Base-by-base conservation (phyloP, 2,888 invertebrate genomes). In the Adelphocoris suturalis region DNA sequence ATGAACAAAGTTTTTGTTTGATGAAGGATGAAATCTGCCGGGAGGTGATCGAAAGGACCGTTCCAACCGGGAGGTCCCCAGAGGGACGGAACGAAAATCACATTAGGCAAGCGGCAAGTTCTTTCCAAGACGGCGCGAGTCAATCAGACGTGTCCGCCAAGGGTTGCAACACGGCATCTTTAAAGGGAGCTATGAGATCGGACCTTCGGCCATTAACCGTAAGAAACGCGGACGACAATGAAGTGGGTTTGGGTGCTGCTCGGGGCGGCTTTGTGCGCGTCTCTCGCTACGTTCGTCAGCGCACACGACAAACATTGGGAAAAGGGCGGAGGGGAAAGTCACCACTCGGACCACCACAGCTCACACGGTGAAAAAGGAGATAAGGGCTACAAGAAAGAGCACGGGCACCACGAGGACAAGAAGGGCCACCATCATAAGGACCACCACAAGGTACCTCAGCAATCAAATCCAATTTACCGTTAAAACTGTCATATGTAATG, bases 341-440 rank as follows among this genome's bases (percentile, higher is more conserved):
- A 96, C 91, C 95, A 96, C 91, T 94, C 95, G 0, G 95, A 95
- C 91, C 95, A 96, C 92, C 95, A 95, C 92, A 93, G 95, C 90
- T 95, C 95, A 48, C 95, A 96, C 91, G 96, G 96, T 0, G 96
- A 96, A 91, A 95, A 96, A 92, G 96, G 95, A 0, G 95, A 96
- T 91, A 96, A 96, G 91, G 96, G 96, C 0, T 96, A 96, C 93
- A 95, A 96, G 92, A 95, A 95, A 14, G 94, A 95, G 91, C 96
- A 97, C 92, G 95, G 95, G 90, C 94, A 82, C 80, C 87, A 91
- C 61, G 90, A 91, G 27, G 95, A 95, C 5, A 94, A 95, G 91
- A 96, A 96, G 92, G 97, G 97, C 0, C 96, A 96, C 92, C 96
- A 96, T 92, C 96, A 96, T 92, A 96, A 96, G 92, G 96, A 95